phyloP scores from a whole-genome alignment of 2,113 vertebrate species.

The Gobio gobio region DNA sequence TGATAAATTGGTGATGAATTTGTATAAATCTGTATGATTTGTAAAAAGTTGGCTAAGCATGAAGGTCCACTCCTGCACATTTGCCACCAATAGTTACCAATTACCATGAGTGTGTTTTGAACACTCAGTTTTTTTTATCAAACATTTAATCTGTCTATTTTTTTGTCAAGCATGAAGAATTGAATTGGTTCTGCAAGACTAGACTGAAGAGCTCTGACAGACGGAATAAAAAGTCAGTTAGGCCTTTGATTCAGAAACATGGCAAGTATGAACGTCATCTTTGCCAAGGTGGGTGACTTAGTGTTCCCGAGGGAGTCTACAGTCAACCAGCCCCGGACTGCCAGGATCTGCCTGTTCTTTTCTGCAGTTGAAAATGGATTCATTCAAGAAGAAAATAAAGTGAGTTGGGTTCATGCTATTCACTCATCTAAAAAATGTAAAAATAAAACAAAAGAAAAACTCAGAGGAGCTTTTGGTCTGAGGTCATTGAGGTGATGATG shows the following conservation, averaged over 20 bases:
- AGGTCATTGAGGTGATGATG: background rate
- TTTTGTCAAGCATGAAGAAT: background rate
- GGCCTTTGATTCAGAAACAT: conserved; percentile 1
- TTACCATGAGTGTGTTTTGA: background rate
- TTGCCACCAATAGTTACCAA: background rate
- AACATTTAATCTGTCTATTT: background rate
- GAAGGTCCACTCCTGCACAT: too few relatives aligned
- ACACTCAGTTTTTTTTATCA: background rate
- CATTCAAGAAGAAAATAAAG: background rate
- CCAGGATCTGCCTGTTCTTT: conserved; percentile 33
- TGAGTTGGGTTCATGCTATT: background rate
- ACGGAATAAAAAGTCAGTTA: background rate
- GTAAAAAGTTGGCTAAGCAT: too few relatives aligned
- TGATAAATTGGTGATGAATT: too few relatives aligned
- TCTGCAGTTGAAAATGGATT: background rate
- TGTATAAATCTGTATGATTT: too few relatives aligned
- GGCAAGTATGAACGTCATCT: conserved; percentile 27
- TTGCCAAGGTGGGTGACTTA: conserved; percentile 27
- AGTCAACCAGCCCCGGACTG: background rate
- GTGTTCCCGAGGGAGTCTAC: background rate
- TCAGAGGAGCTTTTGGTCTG: background rate
- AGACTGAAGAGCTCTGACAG: background rate
- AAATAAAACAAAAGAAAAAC: background rate
- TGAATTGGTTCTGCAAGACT: background rate
- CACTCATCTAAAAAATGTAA: background rate